phyloP scores from a whole-genome alignment of 2,888 invertebrate genomes.

The Octodonta nipae region DNA sequence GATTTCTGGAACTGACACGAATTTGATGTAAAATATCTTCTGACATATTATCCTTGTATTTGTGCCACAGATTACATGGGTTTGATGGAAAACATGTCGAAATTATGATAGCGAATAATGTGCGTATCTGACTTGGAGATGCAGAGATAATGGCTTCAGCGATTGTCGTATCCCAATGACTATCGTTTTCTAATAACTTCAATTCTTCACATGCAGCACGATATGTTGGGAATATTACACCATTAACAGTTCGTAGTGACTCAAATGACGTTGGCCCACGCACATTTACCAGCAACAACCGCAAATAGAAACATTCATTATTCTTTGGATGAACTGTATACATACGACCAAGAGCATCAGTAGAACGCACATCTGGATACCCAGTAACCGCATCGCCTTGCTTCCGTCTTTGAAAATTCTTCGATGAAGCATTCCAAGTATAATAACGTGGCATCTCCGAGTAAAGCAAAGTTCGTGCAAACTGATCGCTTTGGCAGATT shows the following conservation, averaged over 20 bases:
- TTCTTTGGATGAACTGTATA: background rate
- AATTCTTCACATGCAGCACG: background rate
- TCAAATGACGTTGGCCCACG: slow-evolving; percentile 1
- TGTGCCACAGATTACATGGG: background rate
- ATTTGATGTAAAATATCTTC: slow-evolving; percentile 1
- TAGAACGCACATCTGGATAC: background rate
- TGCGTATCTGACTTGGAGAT: slow-evolving; percentile 1
- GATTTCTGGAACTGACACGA: slow-evolving; percentile 1
- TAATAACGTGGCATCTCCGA: slow-evolving; percentile 10
- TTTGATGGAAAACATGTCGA: background rate
- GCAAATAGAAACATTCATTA: slow-evolving; percentile 1
- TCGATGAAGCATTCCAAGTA: slow-evolving; percentile 1
- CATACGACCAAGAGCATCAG: background rate
- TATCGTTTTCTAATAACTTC: background rate
- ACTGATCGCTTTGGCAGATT: slow-evolving; percentile 9
- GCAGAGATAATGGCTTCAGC: background rate
- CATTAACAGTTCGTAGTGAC: background rate
- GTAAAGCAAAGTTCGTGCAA: slow-evolving; percentile 15
- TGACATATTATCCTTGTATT: slow-evolving; percentile 2
- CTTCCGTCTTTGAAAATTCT: slow-evolving; percentile 1
- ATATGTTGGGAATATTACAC: background rate
- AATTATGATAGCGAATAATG: slow-evolving; percentile 3
- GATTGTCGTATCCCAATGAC: background rate
- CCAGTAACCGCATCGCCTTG: background rate
- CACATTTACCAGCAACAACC: background rate